Evolutionary conservation across 2,888 invertebrate genomes (phyloP).

Genomic region (Ischnus inquisitorius): DNA sequence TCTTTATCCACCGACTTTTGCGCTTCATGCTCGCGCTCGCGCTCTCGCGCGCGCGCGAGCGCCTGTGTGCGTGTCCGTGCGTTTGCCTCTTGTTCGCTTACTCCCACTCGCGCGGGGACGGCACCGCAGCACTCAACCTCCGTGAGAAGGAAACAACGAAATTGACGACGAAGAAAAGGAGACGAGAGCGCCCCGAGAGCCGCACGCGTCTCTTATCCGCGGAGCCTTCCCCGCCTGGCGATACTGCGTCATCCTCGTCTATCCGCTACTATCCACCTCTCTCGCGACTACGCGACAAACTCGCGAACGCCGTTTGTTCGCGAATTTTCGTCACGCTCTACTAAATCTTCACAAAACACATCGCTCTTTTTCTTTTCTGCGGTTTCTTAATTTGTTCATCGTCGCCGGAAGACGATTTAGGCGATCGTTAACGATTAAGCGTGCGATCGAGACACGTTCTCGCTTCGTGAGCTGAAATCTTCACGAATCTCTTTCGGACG

Average conservation of each 20-base stretch:
- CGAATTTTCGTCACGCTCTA: constrained; percentile 49
- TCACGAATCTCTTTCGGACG: not conserved
- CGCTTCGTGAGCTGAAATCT: not conserved
- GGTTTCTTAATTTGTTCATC: not conserved
- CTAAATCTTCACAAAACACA: constrained; percentile 39
- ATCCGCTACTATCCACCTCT: constrained; percentile 39
- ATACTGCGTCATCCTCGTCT: constrained; percentile 59
- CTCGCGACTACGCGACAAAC: constrained; percentile 13
- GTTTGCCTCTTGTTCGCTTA: constrained; percentile 57
- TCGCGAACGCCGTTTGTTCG: constrained; percentile 36
- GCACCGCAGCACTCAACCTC: constrained; percentile 29
- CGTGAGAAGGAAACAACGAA: constrained; percentile 56
- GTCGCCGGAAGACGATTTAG: not conserved
- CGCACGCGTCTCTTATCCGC: not conserved
- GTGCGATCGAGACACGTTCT: not conserved
- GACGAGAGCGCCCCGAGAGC: not conserved
- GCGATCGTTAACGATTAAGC: not conserved
- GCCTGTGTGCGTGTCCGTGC: constrained; percentile 35
- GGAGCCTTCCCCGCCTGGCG: constrained; percentile 6
- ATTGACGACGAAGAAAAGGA: constrained; percentile 21
- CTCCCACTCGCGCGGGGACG: constrained; percentile 55
- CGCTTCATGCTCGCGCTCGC: constrained; percentile 57
- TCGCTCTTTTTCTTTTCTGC: too few species aligned
- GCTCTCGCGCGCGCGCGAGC: constrained; percentile 54
- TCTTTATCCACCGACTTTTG: constrained; percentile 20